Percentiles rank a stretch among this genome's conserved stretches.
phyloP scores from a whole-genome alignment of 2,888 invertebrate genomes.

The Epinotia bilunana region DNA sequence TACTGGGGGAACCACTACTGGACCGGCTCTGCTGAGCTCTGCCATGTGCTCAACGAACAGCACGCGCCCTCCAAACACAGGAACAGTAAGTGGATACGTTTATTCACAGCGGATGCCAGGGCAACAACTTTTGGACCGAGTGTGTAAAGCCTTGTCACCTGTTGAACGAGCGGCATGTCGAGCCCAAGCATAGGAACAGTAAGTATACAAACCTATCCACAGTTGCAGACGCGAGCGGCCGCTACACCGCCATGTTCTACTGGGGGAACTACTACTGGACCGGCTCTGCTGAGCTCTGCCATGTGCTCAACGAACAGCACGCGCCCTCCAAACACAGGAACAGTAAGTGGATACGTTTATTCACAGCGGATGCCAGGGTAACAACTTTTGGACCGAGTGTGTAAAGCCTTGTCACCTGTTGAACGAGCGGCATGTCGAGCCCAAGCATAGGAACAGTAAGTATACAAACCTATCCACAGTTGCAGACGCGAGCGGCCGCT shows the following conservation, averaged over 20 bases:
- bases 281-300: slow-evolving; percentile 89
- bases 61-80: slow-evolving; percentile 55
- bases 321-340: slow-evolving; percentile 49
- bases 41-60: slow-evolving; percentile 85
- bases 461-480: slow-evolving; percentile 59
- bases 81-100: slow-evolving; percentile 17
- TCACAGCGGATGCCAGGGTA: slow-evolving; percentile 88
- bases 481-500: slow-evolving; percentile 88
- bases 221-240: slow-evolving; percentile 87
- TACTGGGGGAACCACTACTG: slow-evolving; percentile 93
- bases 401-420: slow-evolving; percentile 88
- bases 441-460: slow-evolving; percentile 34
- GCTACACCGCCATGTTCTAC: slow-evolving; percentile 91
- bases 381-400: slow-evolving; percentile 92
- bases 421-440: slow-evolving; percentile 70
- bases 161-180: slow-evolving; percentile 75
- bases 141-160: slow-evolving; percentile 89
- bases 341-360: slow-evolving; percentile 32
- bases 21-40: slow-evolving; percentile 90
- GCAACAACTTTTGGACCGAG: slow-evolving; percentile 92
- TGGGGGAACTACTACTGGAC: slow-evolving; percentile 94
- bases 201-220: slow-evolving; percentile 47
- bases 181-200: slow-evolving; percentile 39
- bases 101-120: slow-evolving; percentile 86
- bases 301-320: slow-evolving; percentile 83